Percentiles rank a stretch among this genome's conserved stretches.
phyloP scores from a whole-genome alignment of 2,797 vertebrate genomes.

The Urocyon cinereoargenteus region DNA sequence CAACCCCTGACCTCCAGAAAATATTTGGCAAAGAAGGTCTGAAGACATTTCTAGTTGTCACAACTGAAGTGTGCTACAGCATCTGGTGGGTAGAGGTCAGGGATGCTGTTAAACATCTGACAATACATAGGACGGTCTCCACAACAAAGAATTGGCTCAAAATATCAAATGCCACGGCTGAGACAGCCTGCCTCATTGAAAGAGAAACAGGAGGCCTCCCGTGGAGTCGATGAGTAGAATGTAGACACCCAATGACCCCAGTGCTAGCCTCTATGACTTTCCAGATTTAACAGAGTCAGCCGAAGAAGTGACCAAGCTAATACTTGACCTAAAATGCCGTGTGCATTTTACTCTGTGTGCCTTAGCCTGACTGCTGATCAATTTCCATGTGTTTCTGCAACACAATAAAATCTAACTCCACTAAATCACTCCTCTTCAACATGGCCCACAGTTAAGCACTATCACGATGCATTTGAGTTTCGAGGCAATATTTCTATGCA shows the following conservation, averaged over 20 bases:
- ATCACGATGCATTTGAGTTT: neutral
- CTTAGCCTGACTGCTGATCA: neutral
- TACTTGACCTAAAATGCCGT: neutral
- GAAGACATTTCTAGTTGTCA: neutral
- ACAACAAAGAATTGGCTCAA: neutral
- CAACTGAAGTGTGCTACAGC: neutral
- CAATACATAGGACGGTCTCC: neutral
- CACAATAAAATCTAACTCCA: neutral
- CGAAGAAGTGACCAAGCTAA: neutral
- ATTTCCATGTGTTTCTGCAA: constrained; percentile 31
- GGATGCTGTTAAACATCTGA: neutral
- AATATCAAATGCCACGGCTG: neutral
- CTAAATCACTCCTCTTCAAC: constrained; percentile 27
- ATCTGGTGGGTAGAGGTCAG: neutral
- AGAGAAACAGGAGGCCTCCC: neutral
- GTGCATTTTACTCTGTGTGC: neutral
- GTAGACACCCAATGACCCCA: neutral
- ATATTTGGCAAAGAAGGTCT: neutral
- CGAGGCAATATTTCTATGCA: neutral
- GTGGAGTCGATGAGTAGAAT: neutral
- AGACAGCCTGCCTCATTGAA: neutral
- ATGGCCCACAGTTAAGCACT: neutral
- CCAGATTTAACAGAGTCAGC: neutral
- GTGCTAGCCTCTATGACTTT: neutral
- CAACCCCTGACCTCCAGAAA: neutral